These are phyloP conservation scores for Trissonchulus sp. DNA, from an alignment of 2,888 invertebrate genomes.

Conservation along the genomic window DNA sequence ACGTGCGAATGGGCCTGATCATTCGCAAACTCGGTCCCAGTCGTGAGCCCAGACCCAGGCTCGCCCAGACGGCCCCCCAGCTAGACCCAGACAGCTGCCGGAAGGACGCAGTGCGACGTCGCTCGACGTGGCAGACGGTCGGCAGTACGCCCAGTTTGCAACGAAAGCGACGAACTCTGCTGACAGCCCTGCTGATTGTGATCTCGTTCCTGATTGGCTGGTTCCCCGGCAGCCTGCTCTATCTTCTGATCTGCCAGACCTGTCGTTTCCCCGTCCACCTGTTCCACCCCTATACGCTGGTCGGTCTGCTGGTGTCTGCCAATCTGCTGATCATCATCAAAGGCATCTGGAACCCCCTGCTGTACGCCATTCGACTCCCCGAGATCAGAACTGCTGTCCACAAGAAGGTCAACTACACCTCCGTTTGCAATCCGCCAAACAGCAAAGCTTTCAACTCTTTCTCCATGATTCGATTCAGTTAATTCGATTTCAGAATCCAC, in stretches of 20 bases:
- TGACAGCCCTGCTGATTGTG: conserved; percentile 16
- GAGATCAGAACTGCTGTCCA: conserved; percentile 22
- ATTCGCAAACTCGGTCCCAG: not conserved
- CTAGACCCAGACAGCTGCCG: not conserved
- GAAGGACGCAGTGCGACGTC: no score
- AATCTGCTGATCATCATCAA: conserved; percentile 1
- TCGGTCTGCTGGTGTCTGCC: not conserved
- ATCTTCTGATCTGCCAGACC: not conserved
- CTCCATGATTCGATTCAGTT: no score
- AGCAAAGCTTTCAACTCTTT: no score
- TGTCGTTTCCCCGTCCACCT: not conserved
- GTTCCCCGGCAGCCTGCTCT: conserved; percentile 20
- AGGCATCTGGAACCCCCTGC: conserved; percentile 12
- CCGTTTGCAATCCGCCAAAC: no score
- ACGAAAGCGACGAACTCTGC: conserved; percentile 16
- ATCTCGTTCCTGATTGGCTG: conserved; percentile 20
- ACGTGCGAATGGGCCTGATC: conserved; percentile 21
- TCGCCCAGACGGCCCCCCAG: not conserved
- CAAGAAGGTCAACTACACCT: no score
- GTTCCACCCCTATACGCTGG: not conserved
- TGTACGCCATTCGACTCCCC: conserved; percentile 21
- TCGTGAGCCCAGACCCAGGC: not conserved
- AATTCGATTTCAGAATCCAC: no score
- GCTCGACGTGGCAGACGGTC: not conserved
- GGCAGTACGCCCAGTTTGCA: not conserved